Evolutionary conservation across 2,888 invertebrate genomes (phyloP).

Genomic region (Drosophila tanythrix): DNA sequence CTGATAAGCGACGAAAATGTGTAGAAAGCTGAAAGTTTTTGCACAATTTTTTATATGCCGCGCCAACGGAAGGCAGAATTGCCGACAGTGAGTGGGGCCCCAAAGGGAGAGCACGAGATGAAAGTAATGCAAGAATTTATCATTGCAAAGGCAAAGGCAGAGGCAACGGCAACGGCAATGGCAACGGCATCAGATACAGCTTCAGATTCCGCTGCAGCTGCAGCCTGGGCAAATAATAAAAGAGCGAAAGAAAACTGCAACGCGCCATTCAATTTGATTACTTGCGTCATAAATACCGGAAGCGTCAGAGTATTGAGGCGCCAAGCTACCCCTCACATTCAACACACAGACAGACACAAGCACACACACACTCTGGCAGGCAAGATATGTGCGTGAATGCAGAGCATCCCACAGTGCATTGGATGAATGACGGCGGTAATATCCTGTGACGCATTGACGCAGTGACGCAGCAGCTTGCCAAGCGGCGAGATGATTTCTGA

Average conservation of each 20-base stretch:
- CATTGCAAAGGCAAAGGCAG: slow-evolving; percentile 54
- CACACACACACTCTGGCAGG: slow-evolving; percentile 1
- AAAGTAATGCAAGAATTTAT: slow-evolving; percentile 67
- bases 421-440: slow-evolving; percentile 80
- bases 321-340: slow-evolving; percentile 32
- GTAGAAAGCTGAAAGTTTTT: slow-evolving; percentile 79
- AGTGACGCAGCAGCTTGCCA: slow-evolving; percentile 60
- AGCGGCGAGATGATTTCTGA: slow-evolving; percentile 36
- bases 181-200: slow-evolving; percentile 5
- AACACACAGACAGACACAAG: slow-evolving; percentile 1
- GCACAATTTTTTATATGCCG: slow-evolving; percentile 77
- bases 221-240: slow-evolving; percentile 65
- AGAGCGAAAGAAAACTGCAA: slow-evolving; percentile 69
- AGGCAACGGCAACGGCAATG: slow-evolving; percentile 6
- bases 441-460: slow-evolving; percentile 79
- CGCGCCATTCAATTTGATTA: slow-evolving; percentile 81
- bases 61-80: slow-evolving; percentile 31
- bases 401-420: slow-evolving; percentile 22
- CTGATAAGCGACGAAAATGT: slow-evolving; percentile 79
- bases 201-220: slow-evolving; percentile 8
- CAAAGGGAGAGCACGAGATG: slow-evolving; percentile 6
- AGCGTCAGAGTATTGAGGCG: slow-evolving; percentile 79
- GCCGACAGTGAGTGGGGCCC: slow-evolving; percentile 1
- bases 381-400: slow-evolving; percentile 65
- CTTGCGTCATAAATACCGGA: slow-evolving; percentile 81